Conservation (phyloP, 1,140 invertebrate genomes). For the Macrosteles quadrilineatus region DNA sequence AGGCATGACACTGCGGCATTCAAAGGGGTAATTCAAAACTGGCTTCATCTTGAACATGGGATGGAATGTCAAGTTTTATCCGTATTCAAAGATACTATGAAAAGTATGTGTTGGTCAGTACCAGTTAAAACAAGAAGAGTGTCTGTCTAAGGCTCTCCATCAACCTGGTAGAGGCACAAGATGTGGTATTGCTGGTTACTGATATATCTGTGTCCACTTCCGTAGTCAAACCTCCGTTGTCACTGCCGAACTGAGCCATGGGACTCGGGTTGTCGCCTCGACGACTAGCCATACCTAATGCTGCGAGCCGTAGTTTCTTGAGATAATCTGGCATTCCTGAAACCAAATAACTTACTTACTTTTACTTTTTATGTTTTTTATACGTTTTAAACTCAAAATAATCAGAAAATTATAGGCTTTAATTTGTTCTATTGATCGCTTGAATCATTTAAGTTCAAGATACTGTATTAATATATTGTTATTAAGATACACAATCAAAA, state of each 20-base stretch:
- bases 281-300: constrained; percentile 32
- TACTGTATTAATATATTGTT: neutral
- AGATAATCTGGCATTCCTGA: constrained; percentile 38
- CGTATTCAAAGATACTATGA: too few relatives aligned
- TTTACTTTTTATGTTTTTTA: neutral
- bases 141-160: constrained; percentile 13
- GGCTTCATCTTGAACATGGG: too few relatives aligned
- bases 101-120: too few relatives aligned
- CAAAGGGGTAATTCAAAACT: too few relatives aligned
- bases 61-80: too few relatives aligned
- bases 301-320: constrained; percentile 32
- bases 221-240: neutral
- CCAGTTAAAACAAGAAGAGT: constrained; percentile 14
- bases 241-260: neutral
- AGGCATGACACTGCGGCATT: too few relatives aligned
- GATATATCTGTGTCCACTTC: neutral
- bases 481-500: too few relatives aligned
- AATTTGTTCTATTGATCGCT: too few relatives aligned
- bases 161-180: neutral
- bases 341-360: constrained; percentile 9
- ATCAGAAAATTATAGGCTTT: too few relatives aligned
- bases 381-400: too few relatives aligned
- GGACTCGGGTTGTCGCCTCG: neutral
- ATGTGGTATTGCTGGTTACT: too few relatives aligned
- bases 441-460: too few relatives aligned